A percentile compares a stretch with the other conserved stretches of the same genome.
Conservation (phyloP, 2,113 vertebrate genomes). For the Nettapus auritus region DNA sequence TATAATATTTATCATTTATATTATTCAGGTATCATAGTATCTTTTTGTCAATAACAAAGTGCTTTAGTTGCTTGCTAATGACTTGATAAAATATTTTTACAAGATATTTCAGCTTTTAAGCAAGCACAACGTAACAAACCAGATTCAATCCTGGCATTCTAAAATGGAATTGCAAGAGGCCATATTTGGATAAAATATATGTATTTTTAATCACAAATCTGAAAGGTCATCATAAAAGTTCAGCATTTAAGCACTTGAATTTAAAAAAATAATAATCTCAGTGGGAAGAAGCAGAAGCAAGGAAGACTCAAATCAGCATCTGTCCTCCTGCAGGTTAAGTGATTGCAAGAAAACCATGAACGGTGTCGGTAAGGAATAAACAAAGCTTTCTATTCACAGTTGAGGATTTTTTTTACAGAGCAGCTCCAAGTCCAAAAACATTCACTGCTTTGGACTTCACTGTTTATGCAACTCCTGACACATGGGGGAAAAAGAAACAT, state of each 20-base stretch:
- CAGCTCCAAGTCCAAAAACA: neutral
- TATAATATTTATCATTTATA: neutral
- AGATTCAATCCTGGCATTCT: neutral
- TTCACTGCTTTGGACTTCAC: neutral
- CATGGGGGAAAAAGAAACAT: accelerated
- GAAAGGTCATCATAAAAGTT: accelerated
- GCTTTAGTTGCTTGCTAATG: neutral
- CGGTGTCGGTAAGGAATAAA: neutral
- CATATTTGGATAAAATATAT: neutral
- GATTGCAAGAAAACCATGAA: neutral
- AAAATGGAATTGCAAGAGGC: neutral
- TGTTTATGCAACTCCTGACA: neutral
- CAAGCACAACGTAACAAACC: neutral
- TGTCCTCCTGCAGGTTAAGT: neutral
- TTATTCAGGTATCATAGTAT: neutral
- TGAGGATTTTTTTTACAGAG: neutral
- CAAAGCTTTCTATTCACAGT: neutral
- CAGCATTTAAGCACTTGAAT: neutral
- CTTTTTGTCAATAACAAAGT: neutral
- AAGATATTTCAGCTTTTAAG: neutral
- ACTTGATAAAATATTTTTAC: neutral
- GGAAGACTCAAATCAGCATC: neutral
- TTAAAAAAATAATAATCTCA: neutral
- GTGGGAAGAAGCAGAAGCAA: neutral
- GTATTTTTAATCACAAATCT: neutral